These are phyloP conservation scores for Ibidorhyncha struthersii DNA, from an alignment of 2,113 vertebrate species.

Conservation along the genomic window DNA sequence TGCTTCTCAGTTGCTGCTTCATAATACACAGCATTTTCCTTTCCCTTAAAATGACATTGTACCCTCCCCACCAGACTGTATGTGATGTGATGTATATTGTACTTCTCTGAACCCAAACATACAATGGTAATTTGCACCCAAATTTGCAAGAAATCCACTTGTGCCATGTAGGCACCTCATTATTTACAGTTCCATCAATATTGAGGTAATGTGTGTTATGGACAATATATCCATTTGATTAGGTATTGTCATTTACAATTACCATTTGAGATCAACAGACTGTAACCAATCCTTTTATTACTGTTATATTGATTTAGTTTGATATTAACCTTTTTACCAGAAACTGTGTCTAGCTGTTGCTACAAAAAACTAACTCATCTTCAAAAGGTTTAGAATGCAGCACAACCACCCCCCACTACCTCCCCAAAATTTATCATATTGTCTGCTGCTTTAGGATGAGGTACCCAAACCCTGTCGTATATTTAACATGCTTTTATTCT, in stretches of 20 bases:
- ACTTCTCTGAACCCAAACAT: not conserved
- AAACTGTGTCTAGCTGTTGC: not conserved
- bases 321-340: not conserved
- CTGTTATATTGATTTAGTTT: not conserved
- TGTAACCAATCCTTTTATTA: not conserved
- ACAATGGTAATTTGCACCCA: not conserved
- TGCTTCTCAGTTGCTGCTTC: not conserved
- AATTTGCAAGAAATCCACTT: not conserved
- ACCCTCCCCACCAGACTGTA: not conserved
- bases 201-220: not conserved
- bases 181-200: not conserved
- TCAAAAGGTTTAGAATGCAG: not conserved
- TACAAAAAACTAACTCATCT: not conserved
- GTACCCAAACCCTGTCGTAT: not conserved
- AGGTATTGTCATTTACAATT: not conserved
- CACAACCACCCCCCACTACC: not conserved
- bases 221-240: not conserved
- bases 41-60: not conserved
- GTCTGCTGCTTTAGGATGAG: not conserved
- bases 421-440: not conserved
- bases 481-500: not conserved
- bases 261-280: not conserved
- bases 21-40: not conserved
- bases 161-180: not conserved
- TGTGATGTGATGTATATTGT: not conserved